These are phyloP conservation scores for Megaleporinus macrocephalus DNA, from an alignment of 2,113 vertebrate genomes.

Conservation along the genomic window DNA sequence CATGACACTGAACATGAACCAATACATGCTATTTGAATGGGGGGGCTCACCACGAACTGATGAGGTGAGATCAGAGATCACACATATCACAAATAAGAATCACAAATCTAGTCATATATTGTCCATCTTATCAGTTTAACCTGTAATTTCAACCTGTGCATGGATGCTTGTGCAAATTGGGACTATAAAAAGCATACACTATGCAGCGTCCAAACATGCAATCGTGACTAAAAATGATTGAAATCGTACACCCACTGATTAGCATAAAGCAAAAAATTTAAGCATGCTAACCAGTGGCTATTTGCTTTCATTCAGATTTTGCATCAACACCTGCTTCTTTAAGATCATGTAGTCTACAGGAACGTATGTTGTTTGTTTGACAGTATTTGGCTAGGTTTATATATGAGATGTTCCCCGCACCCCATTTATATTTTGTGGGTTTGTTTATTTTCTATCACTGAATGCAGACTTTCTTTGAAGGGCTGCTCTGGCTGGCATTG, in stretches of 20 bases:
- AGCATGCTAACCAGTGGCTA: too few relatives aligned
- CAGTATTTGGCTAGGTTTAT: background rate
- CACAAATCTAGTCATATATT: constrained; percentile 27
- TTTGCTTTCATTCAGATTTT: too few relatives aligned
- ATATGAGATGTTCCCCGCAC: background rate
- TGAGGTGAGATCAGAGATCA: constrained; percentile 45
- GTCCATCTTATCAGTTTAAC: background rate
- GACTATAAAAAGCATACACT: too few relatives aligned
- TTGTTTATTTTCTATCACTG: constrained; percentile 68
- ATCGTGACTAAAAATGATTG: too few relatives aligned
- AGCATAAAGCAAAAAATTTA: too few relatives aligned
- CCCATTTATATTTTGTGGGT: constrained; percentile 6
- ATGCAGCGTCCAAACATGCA: too few relatives aligned
- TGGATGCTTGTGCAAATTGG: background rate
- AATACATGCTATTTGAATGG: constrained; percentile 50
- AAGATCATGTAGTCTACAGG: too few relatives aligned
- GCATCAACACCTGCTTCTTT: too few relatives aligned
- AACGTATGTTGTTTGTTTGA: too few relatives aligned
- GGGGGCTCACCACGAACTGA: constrained; percentile 49
- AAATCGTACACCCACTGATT: too few relatives aligned
- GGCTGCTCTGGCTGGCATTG: constrained; percentile 61
- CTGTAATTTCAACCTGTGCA: background rate
- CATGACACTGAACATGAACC: constrained; percentile 66
- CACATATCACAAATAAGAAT: constrained; percentile 22
- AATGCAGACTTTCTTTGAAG: constrained; percentile 70